Evolutionary conservation across 2,888 invertebrate genomes (phyloP).

Genomic region (Bellardia bayeri): DNA sequence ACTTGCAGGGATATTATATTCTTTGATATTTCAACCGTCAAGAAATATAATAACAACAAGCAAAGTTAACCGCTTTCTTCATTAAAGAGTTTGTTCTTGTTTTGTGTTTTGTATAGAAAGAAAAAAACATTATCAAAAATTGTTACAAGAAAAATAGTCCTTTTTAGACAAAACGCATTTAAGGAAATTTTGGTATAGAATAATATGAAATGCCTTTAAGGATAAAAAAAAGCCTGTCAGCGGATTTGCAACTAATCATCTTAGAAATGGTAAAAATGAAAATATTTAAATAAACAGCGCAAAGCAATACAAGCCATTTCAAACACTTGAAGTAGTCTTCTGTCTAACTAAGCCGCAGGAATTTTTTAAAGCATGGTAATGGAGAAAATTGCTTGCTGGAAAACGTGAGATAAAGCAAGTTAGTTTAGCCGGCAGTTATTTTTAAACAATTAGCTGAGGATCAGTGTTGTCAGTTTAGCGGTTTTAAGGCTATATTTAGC

Average conservation of each 20-base stretch:
- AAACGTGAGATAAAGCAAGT: too few species aligned
- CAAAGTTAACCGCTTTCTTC: conserved; percentile 16
- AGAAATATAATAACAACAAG: neutral
- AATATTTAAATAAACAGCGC: neutral
- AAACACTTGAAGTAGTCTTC: neutral
- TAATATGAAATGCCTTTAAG: conserved; percentile 62
- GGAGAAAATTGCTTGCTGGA: too few species aligned
- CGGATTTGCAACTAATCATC: conserved; percentile 73
- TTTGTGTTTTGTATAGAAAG: neutral
- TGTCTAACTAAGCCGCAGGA: neutral
- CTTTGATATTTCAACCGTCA: conserved; percentile 1
- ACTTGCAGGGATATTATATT: conserved; percentile 10
- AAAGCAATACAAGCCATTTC: neutral
- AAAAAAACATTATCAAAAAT: conserved; percentile 43
- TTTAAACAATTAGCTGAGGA: too few species aligned
- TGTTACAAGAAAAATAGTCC: conserved; percentile 37
- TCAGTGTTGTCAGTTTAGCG: too few species aligned
- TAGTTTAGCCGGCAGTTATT: too few species aligned
- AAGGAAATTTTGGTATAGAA: conserved; percentile 12
- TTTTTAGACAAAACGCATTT: conserved; percentile 9
- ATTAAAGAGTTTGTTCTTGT: conserved; percentile 16
- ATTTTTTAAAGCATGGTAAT: neutral
- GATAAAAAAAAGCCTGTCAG: conserved; percentile 66
- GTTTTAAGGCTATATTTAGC: too few species aligned
- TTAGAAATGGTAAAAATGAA: conserved; percentile 53